A percentile compares a stretch with the other conserved stretches of the same genome.
phyloP scores from a whole-genome alignment of 2,797 vertebrate genomes.

The Apogon talboti region DNA sequence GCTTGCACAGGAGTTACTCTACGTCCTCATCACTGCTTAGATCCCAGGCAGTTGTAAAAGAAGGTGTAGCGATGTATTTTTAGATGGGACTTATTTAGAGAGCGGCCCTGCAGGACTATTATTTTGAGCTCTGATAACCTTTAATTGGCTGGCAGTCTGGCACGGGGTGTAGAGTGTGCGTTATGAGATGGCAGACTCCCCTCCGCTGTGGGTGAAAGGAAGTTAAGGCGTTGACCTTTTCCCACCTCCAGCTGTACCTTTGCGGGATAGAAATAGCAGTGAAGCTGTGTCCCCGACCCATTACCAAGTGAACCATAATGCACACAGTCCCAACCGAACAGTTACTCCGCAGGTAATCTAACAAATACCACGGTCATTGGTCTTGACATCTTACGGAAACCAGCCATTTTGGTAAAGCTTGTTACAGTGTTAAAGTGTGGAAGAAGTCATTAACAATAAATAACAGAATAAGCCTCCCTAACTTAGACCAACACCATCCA shows the following conservation, averaged over 20 bases:
- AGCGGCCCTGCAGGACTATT: slow-evolving; percentile 58
- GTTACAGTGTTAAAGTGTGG: not conserved
- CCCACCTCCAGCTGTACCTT: slow-evolving; percentile 45
- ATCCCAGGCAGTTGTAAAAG: slow-evolving; percentile 39
- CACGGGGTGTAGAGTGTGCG: slow-evolving; percentile 43
- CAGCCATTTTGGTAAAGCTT: not conserved
- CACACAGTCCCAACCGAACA: slow-evolving; percentile 15
- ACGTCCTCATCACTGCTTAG: slow-evolving; percentile 24
- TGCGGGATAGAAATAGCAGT: slow-evolving; percentile 42
- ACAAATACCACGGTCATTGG: slow-evolving; percentile 9
- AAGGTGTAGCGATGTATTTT: slow-evolving; percentile 62
- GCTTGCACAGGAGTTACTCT: slow-evolving; percentile 15
- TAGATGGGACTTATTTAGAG: slow-evolving; percentile 58
- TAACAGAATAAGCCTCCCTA: not conserved
- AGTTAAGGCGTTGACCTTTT: slow-evolving; percentile 72
- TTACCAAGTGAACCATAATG: slow-evolving; percentile 26
- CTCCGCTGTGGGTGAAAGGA: slow-evolving; percentile 47
- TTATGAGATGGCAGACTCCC: slow-evolving; percentile 40
- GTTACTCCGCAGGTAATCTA: not conserved
- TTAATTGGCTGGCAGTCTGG: slow-evolving; percentile 75
- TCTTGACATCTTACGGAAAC: slow-evolving; percentile 4
- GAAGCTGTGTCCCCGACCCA: slow-evolving; percentile 23
- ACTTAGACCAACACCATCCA: not conserved
- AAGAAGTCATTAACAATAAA: not conserved
- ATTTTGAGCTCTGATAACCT: slow-evolving; percentile 77